Conservation (phyloP, 2,888 invertebrate species). For the Leptothorax acervorum region DNA sequence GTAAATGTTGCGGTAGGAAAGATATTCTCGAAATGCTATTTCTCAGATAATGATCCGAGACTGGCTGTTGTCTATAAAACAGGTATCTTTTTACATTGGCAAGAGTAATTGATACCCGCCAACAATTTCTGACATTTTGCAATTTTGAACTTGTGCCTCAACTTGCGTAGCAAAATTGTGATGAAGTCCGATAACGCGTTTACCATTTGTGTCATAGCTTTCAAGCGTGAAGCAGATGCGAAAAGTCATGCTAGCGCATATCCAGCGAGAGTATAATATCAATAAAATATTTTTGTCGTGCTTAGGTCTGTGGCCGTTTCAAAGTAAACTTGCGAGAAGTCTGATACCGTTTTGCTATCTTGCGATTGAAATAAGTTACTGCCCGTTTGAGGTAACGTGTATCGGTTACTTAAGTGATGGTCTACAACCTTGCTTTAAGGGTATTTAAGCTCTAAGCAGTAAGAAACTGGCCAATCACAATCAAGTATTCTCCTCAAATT, state of each 20-base stretch:
- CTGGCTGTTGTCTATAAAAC: too few species aligned
- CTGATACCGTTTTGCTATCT: not conserved
- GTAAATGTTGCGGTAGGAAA: not conserved
- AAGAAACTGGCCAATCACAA: too few species aligned
- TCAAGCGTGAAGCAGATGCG: not conserved
- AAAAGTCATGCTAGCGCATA: not conserved
- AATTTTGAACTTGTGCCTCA: not conserved
- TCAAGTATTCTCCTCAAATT: too few species aligned
- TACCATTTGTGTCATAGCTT: not conserved
- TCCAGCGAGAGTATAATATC: not conserved
- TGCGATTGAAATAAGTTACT: not conserved
- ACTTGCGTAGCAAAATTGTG: not conserved
- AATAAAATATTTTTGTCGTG: not conserved
- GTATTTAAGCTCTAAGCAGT: too few species aligned
- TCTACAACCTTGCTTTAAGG: too few species aligned
- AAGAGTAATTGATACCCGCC: not conserved
- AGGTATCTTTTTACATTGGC: not conserved
- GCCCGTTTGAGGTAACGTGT: not conserved
- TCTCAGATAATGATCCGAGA: not conserved
- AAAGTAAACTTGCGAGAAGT: not conserved
- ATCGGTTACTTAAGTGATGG: not conserved
- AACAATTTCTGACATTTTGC: not conserved
- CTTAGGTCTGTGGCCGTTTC: conserved; percentile 4
- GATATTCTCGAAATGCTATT: not conserved
- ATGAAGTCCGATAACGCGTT: not conserved